Evolutionary conservation across 2,888 invertebrate species (phyloP), one percentile per base, ranked within the genome.

Genomic region (Stomorhina lunata): DNA sequence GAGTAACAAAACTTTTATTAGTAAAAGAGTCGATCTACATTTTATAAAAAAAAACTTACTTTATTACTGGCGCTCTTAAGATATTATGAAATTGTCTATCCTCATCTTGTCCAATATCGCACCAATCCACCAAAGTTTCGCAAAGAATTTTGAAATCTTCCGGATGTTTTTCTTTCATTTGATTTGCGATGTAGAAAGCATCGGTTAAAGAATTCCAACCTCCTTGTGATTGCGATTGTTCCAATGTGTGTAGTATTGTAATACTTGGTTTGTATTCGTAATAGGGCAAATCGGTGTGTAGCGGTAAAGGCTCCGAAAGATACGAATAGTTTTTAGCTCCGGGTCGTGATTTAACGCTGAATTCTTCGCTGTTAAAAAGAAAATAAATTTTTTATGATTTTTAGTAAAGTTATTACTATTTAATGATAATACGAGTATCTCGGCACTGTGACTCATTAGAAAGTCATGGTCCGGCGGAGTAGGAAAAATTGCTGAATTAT

Each of bases 231-330:
- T 90, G 86, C 2, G 94, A 93, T 89, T 95, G 95, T 10, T 93
- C 92, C 6, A 95, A 88, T 87, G 94, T 95, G 87, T 95, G 95
- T 5, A 96, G 91, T 85, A 95, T 88, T 88, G 95, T 95, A 0
- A 93, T 93, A 80, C 95, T 94, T 0, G 95, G 95, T 65, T 93
- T 94, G 86, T 95, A 94, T 84, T 94, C 93, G 85, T 95, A 95
- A 86, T 95, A 95, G 0, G 95, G 95, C 81, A 95, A 91, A 88
- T 95, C 95, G 0, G 94, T 94, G 87, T 96, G 95, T 86, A 95
- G 92, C 78, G 94, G 95, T 20, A 95, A 91, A 43, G 93, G 92
- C 37, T 92, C 93, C 0, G 93, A 93, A 55, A 95, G 91, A 86
- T 95, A 95, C 0, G 95, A 95, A 76, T 95, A 94, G 86, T 96